Percentiles rank a stretch among this genome's conserved stretches.
Conservation (phyloP, 1,140 invertebrate genomes). For the Achatina immaculata region DNA sequence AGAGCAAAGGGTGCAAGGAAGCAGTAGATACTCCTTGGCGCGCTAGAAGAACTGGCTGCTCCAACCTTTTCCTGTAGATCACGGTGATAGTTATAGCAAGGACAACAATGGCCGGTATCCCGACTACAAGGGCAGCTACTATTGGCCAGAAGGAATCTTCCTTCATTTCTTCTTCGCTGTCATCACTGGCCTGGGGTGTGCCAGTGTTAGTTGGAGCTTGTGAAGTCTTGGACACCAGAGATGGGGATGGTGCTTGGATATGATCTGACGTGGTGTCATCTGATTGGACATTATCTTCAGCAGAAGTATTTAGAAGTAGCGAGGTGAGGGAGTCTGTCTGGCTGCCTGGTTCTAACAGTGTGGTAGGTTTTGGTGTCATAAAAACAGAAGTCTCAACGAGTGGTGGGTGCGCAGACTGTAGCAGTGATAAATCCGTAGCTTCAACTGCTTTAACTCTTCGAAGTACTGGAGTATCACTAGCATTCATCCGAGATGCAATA, state of each 20-base stretch:
- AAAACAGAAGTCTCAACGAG: too few relatives aligned
- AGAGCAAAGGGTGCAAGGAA: slow-evolving; percentile 1
- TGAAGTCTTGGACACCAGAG: neutral
- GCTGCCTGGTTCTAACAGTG: too few relatives aligned
- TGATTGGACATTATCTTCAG: neutral
- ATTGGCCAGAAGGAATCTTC: slow-evolving; percentile 46
- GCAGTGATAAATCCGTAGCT: too few relatives aligned
- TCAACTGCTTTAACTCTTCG: too few relatives aligned
- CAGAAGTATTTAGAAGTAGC: neutral
- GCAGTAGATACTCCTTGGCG: neutral
- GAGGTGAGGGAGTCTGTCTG: neutral
- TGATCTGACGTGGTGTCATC: neutral
- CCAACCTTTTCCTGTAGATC: slow-evolving; percentile 44
- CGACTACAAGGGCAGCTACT: slow-evolving; percentile 46
- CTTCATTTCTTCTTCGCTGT: neutral
- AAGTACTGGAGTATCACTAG: too few relatives aligned
- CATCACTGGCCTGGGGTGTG: neutral
- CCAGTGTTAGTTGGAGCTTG: neutral
- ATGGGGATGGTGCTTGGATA: neutral
- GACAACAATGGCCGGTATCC: slow-evolving; percentile 47
- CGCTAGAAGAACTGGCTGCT: neutral
- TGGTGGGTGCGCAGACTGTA: too few relatives aligned
- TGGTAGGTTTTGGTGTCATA: too few relatives aligned
- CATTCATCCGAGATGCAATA: too few relatives aligned
- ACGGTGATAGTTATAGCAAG: slow-evolving; percentile 48